phyloP scores from a whole-genome alignment of 2,797 vertebrate genomes.

The Chaetodon trifasciatus region DNA sequence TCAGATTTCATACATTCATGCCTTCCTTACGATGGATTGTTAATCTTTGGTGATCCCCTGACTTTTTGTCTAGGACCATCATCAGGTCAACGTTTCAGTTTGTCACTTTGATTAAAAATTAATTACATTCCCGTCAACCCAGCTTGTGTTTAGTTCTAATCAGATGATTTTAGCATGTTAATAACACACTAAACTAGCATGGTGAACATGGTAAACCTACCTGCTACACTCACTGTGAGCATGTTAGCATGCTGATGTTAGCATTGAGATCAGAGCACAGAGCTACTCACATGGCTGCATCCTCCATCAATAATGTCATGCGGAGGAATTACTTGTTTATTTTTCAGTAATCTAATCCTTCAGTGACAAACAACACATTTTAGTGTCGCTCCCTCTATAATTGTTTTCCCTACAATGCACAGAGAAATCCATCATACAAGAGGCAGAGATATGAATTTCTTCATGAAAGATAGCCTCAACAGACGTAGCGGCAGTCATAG shows the following conservation, averaged over 20 bases:
- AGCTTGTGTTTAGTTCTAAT: not conserved
- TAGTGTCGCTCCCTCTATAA: not conserved
- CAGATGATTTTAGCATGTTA: not conserved
- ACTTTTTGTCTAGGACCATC: too few relatives aligned
- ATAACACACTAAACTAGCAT: not conserved
- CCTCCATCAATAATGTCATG: not conserved
- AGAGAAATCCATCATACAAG: conserved; percentile 1
- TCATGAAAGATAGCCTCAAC: conserved; percentile 5
- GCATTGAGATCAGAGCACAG: not conserved
- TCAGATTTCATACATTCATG: too few relatives aligned
- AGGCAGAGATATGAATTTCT: conserved; percentile 6
- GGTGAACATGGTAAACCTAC: not conserved
- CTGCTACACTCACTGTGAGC: not conserved
- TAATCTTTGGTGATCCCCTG: not conserved
- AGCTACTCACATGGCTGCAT: not conserved
- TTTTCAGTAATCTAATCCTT: not conserved
- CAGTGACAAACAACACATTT: not conserved
- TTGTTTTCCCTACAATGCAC: not conserved
- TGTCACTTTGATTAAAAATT: not conserved
- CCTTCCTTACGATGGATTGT: not conserved
- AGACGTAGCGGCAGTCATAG: not conserved
- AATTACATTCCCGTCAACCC: not conserved
- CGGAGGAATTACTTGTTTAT: not conserved
- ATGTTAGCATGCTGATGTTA: not conserved
- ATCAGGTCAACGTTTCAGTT: not conserved